A percentile compares a stretch with the other conserved stretches of the same genome.
Evolutionary conservation across 2,113 vertebrate genomes (phyloP).

Genomic region (Microcebus murinus): DNA sequence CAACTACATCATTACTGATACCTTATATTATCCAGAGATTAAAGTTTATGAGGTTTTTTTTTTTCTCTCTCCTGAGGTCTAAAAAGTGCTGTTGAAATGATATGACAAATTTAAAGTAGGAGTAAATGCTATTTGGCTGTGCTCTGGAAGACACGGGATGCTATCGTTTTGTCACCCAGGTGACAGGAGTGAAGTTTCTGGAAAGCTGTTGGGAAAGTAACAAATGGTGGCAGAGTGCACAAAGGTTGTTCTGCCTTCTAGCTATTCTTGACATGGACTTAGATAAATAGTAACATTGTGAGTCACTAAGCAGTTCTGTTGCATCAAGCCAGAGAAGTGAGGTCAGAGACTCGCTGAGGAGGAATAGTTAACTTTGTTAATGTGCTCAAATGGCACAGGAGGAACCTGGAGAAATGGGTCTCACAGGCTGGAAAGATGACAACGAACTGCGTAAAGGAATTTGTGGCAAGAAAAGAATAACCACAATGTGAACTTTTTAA

Average conservation of each 20-base stretch:
- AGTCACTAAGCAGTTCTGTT: background rate
- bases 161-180: background rate
- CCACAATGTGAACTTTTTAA: background rate
- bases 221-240: background rate
- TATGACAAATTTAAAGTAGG: constrained; percentile 35
- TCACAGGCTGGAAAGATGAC: background rate
- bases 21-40: background rate
- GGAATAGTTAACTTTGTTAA: background rate
- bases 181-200: background rate
- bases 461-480: background rate
- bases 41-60: background rate
- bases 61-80: background rate
- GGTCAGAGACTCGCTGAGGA: background rate
- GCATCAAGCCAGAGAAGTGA: background rate
- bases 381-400: background rate
- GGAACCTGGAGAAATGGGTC: background rate
- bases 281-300: background rate
- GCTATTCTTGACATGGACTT: background rate
- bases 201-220: background rate
- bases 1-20: background rate
- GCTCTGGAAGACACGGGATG: background rate
- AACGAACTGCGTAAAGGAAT: background rate
- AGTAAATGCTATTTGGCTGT: background rate
- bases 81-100: background rate
- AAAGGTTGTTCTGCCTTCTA: background rate